phyloP scores from a whole-genome alignment of 2,888 invertebrate genomes.

The Lycocerus yunnanus region DNA sequence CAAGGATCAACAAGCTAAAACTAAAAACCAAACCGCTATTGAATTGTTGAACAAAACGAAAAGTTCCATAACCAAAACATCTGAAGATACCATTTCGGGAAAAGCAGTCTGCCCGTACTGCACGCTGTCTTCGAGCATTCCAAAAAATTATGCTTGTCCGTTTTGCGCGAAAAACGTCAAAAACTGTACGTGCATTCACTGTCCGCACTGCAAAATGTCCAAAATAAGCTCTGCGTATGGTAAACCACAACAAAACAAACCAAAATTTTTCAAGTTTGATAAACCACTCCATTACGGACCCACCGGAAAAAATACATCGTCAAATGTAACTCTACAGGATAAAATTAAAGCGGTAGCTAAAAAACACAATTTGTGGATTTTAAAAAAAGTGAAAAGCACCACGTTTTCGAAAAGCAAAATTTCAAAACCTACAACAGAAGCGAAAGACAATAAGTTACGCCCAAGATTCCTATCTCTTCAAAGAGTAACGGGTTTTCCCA shows the following conservation, averaged over 20 bases:
- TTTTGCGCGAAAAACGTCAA: background rate
- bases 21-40: background rate
- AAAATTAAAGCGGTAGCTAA: background rate
- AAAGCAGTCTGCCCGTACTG: background rate
- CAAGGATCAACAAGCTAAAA: background rate
- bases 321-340: background rate
- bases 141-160: background rate
- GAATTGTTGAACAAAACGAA: background rate
- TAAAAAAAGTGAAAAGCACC: background rate
- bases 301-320: background rate
- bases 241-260: no score
- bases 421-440: background rate
- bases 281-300: background rate
- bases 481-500: no score
- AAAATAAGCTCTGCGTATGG: background rate
- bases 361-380: background rate
- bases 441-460: no score
- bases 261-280: background rate
- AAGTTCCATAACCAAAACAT: background rate
- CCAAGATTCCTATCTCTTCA: no score
- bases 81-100: background rate
- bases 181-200: background rate
- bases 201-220: background rate
- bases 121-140: background rate
- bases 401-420: background rate